Percentiles rank a stretch among this genome's conserved stretches.
Evolutionary conservation across 2,113 vertebrate species (phyloP).

Genomic region (Hypomesus transpacificus): DNA sequence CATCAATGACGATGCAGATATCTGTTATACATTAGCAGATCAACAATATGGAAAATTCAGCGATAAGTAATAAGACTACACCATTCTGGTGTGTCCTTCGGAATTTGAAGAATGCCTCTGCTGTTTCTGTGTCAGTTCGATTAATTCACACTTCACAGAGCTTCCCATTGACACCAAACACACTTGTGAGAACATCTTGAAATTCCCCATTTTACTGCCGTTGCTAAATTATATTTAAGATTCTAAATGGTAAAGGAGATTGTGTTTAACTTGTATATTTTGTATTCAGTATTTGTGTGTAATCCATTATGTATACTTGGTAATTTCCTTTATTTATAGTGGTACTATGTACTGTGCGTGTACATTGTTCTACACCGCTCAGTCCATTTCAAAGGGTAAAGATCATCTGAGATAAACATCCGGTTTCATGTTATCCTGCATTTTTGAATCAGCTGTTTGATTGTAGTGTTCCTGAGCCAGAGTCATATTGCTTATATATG

Average conservation of each 20-base stretch:
- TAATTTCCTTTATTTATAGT: slow-evolving; percentile 43
- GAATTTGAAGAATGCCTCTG: too few relatives aligned
- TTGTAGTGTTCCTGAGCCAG: neutral
- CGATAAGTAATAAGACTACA: too few relatives aligned
- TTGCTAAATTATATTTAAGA: slow-evolving; percentile 12
- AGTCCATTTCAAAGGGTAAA: neutral
- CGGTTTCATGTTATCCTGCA: neutral
- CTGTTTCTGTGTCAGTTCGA: neutral
- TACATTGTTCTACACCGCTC: slow-evolving; percentile 6
- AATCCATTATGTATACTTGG: slow-evolving; percentile 31
- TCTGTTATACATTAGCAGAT: too few relatives aligned
- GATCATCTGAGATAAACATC: neutral
- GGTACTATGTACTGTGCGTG: neutral
- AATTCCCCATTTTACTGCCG: neutral
- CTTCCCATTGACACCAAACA: neutral
- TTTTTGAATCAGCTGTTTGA: neutral
- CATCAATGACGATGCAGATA: too few relatives aligned
- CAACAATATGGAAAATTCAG: too few relatives aligned
- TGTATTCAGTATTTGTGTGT: slow-evolving; percentile 52
- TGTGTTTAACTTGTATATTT: slow-evolving; percentile 57
- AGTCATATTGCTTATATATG: too few relatives aligned
- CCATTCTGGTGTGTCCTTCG: too few relatives aligned
- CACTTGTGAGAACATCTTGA: slow-evolving; percentile 16
- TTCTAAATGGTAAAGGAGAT: slow-evolving; percentile 4
- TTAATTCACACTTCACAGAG: neutral